Conservation (phyloP, 1,140 invertebrate species). For the Vanessa tameamea region DNA sequence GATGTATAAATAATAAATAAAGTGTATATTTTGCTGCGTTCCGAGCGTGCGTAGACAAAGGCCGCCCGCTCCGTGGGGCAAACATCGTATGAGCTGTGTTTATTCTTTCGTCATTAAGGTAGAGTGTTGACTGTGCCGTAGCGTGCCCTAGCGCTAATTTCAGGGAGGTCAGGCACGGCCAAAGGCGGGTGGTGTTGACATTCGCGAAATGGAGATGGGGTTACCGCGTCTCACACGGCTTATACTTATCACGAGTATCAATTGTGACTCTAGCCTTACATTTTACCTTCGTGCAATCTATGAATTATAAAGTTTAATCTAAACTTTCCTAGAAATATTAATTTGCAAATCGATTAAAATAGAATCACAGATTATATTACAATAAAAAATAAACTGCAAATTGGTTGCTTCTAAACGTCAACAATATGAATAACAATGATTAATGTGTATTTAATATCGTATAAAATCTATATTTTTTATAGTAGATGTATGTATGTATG, state of each 20-base stretch:
- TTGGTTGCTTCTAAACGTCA: too few species aligned
- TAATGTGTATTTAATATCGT: too few species aligned
- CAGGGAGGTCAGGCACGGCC: conserved; percentile 56
- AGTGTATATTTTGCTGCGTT: conserved; percentile 69
- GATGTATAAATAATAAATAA: conserved; percentile 77
- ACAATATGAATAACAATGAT: too few species aligned
- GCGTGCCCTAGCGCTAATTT: conserved; percentile 64
- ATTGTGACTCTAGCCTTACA: not conserved
- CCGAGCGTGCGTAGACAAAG: conserved; percentile 67
- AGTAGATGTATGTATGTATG: too few species aligned
- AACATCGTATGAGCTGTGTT: conserved; percentile 64
- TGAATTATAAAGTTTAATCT: not conserved
- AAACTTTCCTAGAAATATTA: not conserved
- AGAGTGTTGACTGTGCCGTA: conserved; percentile 57
- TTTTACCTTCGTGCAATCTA: not conserved
- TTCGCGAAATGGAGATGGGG: conserved; percentile 44
- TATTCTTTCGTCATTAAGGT: conserved; percentile 74
- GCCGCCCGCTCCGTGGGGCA: conserved; percentile 55
- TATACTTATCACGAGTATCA: conserved; percentile 4
- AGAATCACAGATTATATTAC: too few species aligned
- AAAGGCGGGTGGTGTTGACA: conserved; percentile 49
- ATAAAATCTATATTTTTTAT: not conserved
- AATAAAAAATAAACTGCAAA: too few species aligned
- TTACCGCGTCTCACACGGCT: conserved; percentile 33
- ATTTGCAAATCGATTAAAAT: too few species aligned